These are phyloP conservation scores for Pristionchus maxplancki DNA, from an alignment of 2,888 invertebrate genomes.

Conservation along the genomic window DNA sequence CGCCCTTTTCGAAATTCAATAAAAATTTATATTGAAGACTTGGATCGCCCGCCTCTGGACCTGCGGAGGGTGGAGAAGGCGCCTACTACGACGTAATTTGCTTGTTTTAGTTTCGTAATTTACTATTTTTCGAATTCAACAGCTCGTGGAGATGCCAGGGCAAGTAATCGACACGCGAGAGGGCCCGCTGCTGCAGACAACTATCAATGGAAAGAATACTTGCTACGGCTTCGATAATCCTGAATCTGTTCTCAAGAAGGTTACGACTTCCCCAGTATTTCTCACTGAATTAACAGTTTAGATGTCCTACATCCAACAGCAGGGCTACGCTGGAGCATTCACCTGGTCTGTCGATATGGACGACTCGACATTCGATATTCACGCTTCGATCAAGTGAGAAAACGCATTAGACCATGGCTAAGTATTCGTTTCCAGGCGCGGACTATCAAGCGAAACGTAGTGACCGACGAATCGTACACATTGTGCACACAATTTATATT, in stretches of 20 bases:
- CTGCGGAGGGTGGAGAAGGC: slow-evolving; percentile 87
- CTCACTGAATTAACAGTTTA: not conserved
- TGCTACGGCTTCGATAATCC: slow-evolving; percentile 44
- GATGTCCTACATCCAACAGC: not conserved
- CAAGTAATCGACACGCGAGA: not conserved
- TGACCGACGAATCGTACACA: too few species aligned
- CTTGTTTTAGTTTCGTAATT: not conserved
- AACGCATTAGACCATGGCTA: too few species aligned
- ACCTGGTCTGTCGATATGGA: slow-evolving; percentile 43
- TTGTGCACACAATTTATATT: too few species aligned
- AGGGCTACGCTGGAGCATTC: slow-evolving; percentile 41
- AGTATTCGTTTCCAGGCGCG: too few species aligned
- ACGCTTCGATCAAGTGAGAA: slow-evolving; percentile 15
- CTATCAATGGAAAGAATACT: slow-evolving; percentile 9
- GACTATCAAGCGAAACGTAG: too few species aligned
- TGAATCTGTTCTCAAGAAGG: not conserved
- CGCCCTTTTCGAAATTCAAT: too few species aligned
- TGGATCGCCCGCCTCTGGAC: not conserved
- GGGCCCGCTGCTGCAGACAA: not conserved
- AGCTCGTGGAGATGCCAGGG: not conserved
- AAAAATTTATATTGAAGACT: not conserved
- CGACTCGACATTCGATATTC: not conserved
- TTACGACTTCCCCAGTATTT: not conserved
- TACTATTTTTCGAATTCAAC: not conserved
- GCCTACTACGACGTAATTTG: slow-evolving; percentile 87